Percentiles rank a stretch among this genome's conserved stretches.
These are phyloP conservation scores for Coccyzus lansbergi DNA, from an alignment of 2,797 vertebrate genomes.

Conservation along the genomic window DNA sequence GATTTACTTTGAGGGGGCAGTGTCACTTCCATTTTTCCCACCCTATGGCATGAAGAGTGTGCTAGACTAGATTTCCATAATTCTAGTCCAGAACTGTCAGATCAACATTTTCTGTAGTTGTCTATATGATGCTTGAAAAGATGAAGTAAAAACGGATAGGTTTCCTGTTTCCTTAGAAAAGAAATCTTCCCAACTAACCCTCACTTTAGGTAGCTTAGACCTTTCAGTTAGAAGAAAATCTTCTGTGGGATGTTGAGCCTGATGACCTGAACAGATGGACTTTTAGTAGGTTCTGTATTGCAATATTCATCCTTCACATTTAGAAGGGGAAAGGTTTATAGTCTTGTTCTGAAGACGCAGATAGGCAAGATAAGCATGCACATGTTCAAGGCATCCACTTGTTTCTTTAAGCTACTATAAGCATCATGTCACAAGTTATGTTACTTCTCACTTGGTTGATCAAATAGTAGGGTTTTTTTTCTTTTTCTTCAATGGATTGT, in stretches of 20 bases:
- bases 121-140: neutral
- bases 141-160: neutral
- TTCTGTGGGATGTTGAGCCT: neutral
- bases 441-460: neutral
- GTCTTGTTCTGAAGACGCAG: neutral
- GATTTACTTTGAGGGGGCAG: neutral
- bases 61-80: neutral
- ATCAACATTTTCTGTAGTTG: neutral
- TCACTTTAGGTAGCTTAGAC: neutral
- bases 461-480: neutral
- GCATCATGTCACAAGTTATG: neutral
- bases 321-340: neutral
- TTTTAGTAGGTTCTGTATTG: neutral
- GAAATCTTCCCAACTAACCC: neutral
- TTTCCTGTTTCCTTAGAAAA: neutral
- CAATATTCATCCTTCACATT: neutral
- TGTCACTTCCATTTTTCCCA: neutral
- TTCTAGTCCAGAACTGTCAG: neutral
- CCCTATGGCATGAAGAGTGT: neutral
- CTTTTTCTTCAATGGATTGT: neutral
- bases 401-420: neutral
- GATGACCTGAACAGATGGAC: neutral
- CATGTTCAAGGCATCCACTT: neutral
- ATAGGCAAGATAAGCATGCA: neutral
- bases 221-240: neutral